Evolutionary conservation across 2,888 invertebrate species (phyloP), one percentile per base, ranked within the genome.

Genomic region (Cephus spinipes): DNA sequence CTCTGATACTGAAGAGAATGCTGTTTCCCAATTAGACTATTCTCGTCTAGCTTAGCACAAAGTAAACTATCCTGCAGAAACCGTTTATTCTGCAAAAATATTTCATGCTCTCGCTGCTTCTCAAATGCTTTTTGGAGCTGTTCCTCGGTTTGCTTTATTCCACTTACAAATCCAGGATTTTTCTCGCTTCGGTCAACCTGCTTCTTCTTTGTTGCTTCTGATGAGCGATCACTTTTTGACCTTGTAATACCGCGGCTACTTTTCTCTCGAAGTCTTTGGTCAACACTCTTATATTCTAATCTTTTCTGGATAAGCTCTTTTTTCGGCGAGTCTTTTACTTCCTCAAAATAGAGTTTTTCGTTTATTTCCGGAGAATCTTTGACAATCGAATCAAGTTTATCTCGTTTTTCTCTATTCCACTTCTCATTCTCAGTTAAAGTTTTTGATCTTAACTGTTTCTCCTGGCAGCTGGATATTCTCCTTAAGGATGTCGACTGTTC

Each of bases 1-100:
- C 83, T 85, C 74, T 88, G 88, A 69, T 88, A 89, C 69, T 85
- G 83, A 4, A 89, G 77, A 0, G 89, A 87, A 74, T 89, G 89
- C 69, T 88, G 84, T 79, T 87, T 88, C 69, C 85, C 81, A 76
- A 86, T 86, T 34, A 85, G 71, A 40, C 76, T 83, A 77, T 86
- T 86, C 68, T 87, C 87, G 15, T 69, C 69, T 55, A 74, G 34
- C 12, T 15, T 35, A 1, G 11, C 36, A 76, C 23, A 30, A 55
- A 12, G 40, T 73, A 23, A 36, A 30, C 73, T 68, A 68, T 68
- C 73, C 12, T 68, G 23, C 12, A 77, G 15, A 12, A 34, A 30
- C 31, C 73, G 73, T 68, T 73, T 77, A 15, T 77, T 30, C 30
- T 77, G 77, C 31, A 77, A 68, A 33, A 77, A 77, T 68, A 74